These are phyloP conservation scores for Semotilus atromaculatus DNA, from an alignment of 2,797 vertebrate species.

Conservation along the genomic window DNA sequence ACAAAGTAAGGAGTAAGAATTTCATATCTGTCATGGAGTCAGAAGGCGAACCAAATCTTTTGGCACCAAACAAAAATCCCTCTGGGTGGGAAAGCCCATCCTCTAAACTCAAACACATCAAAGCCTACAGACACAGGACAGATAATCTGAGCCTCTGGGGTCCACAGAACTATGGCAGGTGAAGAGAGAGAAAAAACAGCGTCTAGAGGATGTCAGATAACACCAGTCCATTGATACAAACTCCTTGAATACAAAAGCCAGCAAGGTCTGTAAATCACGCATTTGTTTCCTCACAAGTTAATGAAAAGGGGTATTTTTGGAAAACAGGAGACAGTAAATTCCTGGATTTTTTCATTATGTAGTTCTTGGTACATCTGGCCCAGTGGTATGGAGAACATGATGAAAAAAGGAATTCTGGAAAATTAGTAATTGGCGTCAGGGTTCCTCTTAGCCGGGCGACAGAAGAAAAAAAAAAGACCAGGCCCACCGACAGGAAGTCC, in stretches of 20 bases:
- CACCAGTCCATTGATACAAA: background rate
- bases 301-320: background rate
- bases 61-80: background rate
- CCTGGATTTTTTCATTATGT: background rate
- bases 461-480: constrained; percentile 36
- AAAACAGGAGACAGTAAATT: background rate
- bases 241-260: constrained; percentile 12
- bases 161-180: constrained; percentile 4
- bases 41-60: constrained; percentile 2
- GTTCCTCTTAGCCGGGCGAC: constrained; percentile 36
- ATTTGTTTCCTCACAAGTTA: background rate
- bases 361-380: background rate
- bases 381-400: background rate
- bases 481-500: constrained; percentile 52
- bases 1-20: background rate
- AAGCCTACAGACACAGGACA: background rate
- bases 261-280: background rate
- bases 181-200: constrained; percentile 26
- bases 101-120: background rate
- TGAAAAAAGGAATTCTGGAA: constrained; percentile 39
- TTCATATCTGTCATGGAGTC: background rate
- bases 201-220: background rate
- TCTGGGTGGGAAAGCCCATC: constrained; percentile 7
- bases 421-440: constrained; percentile 45
- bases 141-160: constrained; percentile 1